phyloP scores from a whole-genome alignment of 2,888 invertebrate genomes.

The Sisyra nigra region DNA sequence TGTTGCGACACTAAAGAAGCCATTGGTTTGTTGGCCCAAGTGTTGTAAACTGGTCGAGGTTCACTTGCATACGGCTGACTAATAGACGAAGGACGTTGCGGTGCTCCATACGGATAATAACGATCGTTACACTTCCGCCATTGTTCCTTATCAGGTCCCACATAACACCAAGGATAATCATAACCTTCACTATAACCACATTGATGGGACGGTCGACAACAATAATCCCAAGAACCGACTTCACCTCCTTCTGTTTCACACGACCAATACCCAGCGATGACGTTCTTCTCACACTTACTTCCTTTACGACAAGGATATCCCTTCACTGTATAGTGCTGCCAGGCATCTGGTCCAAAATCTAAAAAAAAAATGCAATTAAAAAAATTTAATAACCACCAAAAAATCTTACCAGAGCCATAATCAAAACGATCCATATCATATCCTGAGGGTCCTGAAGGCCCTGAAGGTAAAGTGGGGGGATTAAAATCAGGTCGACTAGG shows the following conservation, averaged over 20 bases:
- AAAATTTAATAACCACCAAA: not conserved
- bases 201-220: conserved; percentile 65
- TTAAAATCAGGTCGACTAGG: conserved; percentile 1
- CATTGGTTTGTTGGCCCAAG: conserved; percentile 18
- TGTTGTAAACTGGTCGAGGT: conserved; percentile 6
- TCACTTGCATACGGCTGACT: not conserved
- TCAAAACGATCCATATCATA: not conserved
- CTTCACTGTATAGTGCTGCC: conserved; percentile 65
- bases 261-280: conserved; percentile 65
- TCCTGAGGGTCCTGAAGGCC: not conserved
- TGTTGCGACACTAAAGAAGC: conserved; percentile 27
- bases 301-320: conserved; percentile 63
- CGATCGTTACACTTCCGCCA: conserved; percentile 79
- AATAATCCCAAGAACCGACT: conserved; percentile 67
- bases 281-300: conserved; percentile 49
- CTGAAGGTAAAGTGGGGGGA: not conserved
- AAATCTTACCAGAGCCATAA: not conserved
- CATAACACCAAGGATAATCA: conserved; percentile 76
- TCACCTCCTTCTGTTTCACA: conserved; percentile 63
- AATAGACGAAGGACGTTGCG: not conserved
- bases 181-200: conserved; percentile 75
- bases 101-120: conserved; percentile 48
- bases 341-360: conserved; percentile 36
- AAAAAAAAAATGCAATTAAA: conserved; percentile 13
- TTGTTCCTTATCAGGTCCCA: conserved; percentile 59